Evolutionary conservation across 2,888 invertebrate genomes (phyloP), one percentile per base, ranked within the genome.

Genomic region (Plagodis pulveraria): DNA sequence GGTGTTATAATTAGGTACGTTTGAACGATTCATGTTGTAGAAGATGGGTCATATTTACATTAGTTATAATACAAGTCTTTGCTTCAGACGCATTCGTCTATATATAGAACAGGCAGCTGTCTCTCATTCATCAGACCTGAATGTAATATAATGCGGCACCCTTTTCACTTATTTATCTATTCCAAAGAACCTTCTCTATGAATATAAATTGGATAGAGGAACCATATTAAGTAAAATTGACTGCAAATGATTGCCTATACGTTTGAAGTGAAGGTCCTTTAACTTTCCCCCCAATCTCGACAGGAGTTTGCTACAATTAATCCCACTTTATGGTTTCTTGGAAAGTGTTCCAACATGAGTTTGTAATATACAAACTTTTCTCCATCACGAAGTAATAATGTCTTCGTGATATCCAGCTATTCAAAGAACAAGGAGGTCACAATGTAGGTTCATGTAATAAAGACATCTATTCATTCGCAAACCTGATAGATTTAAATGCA

Each of bases 161-260:
- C 80, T 80, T 83, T 77, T 78, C 76, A 79, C 76, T 79, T 78
- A 79, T 81, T 85, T 85, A 85, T 80, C 79, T 82, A 84, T 85
- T 85, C 85, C 80, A 80, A 74, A 77, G 77, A 83, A 81, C 76
- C 80, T 80, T 81, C 80, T 80, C 75, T 75, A 84, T 86, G 86
- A 86, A 86, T 86, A 86, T 80, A 81, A 86, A 86, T 86, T 80
- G 77, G 77, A 71, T 71, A 74, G 77, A 76, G 74, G 80, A 82
- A 81, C 79, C 81, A 82, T 80, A 80, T 84, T 82, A 76, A 72
- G 70, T 69, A 66, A 83, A 83, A 84, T 84, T 80, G 82, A 76
- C 79, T 82, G 73, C 72, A 72, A 84, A 81, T 65, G 77, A 73
- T 78, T 22, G 22, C 22, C 22, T 22, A 22, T 22, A 22, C 22